phyloP scores from a whole-genome alignment of 2,888 invertebrate genomes.

The Zaprionus obscuricornis region DNA sequence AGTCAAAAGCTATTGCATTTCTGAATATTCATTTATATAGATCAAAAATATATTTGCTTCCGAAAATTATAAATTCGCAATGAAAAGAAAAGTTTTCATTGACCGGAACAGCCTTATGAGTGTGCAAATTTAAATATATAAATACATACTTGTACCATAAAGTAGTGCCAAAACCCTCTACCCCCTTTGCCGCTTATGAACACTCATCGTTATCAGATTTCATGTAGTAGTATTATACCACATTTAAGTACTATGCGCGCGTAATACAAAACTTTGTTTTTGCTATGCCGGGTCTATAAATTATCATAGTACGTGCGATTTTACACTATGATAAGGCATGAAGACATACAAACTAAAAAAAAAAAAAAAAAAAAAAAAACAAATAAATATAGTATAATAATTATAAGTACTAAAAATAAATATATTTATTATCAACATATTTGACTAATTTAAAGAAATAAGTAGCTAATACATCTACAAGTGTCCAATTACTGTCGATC shows the following conservation, averaged over 20 bases:
- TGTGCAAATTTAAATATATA: constrained; percentile 6
- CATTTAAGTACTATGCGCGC: constrained; percentile 6
- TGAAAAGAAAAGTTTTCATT: constrained; percentile 6
- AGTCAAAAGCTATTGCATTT: no score
- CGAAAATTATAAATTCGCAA: not conserved
- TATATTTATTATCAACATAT: constrained; percentile 1
- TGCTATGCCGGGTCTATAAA: constrained; percentile 17
- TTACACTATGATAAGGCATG: constrained; percentile 53
- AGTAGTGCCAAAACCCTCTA: no score
- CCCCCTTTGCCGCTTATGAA: no score
- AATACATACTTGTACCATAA: no score
- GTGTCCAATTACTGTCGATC: constrained; percentile 41
- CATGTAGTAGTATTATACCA: no score
- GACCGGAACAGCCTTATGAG: constrained; percentile 7
- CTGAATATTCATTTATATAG: no score
- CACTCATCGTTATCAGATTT: no score
- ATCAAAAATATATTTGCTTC: no score
- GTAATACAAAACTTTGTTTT: constrained; percentile 6
- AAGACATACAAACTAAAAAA: constrained; percentile 4
- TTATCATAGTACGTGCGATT: constrained; percentile 66
- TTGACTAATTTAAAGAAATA: constrained; percentile 36
- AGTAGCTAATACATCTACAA: constrained; percentile 23
- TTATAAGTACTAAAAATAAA: not conserved
- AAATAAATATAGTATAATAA: no score
- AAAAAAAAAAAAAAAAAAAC: constrained; percentile 17